Base-by-base conservation (phyloP, 64 coral and sea anemone species). In the Cladopsammia gracilis region DNA sequence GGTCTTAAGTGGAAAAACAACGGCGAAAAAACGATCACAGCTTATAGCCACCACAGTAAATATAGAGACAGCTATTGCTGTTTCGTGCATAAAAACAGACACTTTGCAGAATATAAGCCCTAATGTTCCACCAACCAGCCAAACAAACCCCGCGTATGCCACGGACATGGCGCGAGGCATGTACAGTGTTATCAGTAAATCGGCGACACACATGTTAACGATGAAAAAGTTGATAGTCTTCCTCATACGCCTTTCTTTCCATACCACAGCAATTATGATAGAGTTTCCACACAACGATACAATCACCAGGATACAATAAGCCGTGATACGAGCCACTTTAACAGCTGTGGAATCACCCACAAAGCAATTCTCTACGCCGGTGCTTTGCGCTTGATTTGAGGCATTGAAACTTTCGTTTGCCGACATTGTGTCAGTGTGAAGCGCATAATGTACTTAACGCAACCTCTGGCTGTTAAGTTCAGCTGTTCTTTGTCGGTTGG, bases 201-300 rank as follows among this genome's bases (percentile, higher is more conserved):
- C 93, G 10, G 93, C 87, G 0, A 90, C 46, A 18, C 87, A 76
- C 87, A 95, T 95, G 26, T 90, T 95, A 7, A 90, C 87, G 15
- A 95, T 95, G 42, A 95, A 90, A 61, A 90, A 94, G 60, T 90
- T 95, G 22, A 95, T 46, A 7, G 87, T 95, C 53, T 77, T 95
- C 20, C 74, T 77, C 79, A 90, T 86, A 0, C 47, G 61, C 48
- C 46, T 48, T 20, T 90, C 88, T 70, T 51, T 95, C 44, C 14
- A 75, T 6, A 95, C 87, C 10, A 95, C 65, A 11, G 88, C 70
- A 57, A 95, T 71, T 26, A 95, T 71, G 8, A 77, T 16, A 58
- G 93, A 86, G 48, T 95, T 95, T 64, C 87, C 88, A 22, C 90
- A 2, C 3, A 95, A 72, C 16, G 93, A 95, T 1, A 75, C 47